Base-by-base conservation (phyloP, 2,797 vertebrate genomes). In the Erithacus rubecula region DNA sequence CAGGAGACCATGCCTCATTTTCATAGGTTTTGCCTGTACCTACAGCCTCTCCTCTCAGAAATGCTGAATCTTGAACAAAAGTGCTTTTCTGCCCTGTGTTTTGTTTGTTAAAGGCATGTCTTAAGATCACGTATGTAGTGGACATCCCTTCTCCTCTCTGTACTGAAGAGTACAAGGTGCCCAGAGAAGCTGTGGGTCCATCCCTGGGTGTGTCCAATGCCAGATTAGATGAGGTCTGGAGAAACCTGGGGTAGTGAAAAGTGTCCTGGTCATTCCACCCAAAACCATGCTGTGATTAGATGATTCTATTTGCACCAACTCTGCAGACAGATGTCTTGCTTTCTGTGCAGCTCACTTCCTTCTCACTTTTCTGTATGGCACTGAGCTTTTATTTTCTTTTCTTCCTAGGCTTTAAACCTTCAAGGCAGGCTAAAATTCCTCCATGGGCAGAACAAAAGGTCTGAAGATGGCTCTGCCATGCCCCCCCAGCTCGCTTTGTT, bases 371-470 rank as follows among this genome's bases (percentile, higher is more conserved):
- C 37, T 75, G 26, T 12, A 2, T 67, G 34, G 24, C 24, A 9
- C 37, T 29, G 36, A 58, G 12, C 17, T 89, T 79, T 56, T 43
- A 36, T 86, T 69, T 56, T 43, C 41, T 86, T 69, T 52, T 47
- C n/a, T 91, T 86, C 34, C 37, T 17, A 98, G 98, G 90, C 97
- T 86, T 93, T 98, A 36, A 97, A 97, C 85, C 96, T 98, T 68
- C 96, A 80, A 41, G 98, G 97, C 11, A 96, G 96, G 71, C 89
- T 98, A 87, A 98, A 97, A 93, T 95, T 96, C 64, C 96, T 98
- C 34, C 90, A 94, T 1, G 52, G 94, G 36, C 96, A 95, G 44
- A 97, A 87, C 20, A 62, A 49, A 67, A 34, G 30, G 12, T 89
- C 87, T n/a, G 68, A 87, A 12, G 93, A 95, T 1, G 96, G 94